Evolutionary conservation across 2,797 vertebrate species (phyloP), one percentile per base, ranked within the genome.

Genomic region (Halcyon badia): DNA sequence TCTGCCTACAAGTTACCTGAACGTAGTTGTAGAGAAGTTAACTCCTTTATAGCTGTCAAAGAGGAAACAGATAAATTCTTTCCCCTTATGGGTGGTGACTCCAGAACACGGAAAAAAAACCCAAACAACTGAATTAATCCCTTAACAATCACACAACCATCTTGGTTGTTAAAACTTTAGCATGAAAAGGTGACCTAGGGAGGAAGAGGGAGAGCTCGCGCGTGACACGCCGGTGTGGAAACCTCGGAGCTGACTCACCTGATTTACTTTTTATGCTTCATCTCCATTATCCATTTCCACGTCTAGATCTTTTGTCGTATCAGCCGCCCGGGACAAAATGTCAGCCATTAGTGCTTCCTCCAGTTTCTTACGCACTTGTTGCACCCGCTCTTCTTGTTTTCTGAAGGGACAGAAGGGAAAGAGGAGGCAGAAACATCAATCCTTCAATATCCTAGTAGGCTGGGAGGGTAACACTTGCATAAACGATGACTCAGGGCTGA

Each of bases 271-370:
- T 93, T 94, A 98, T 35, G 97, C 97, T 88, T 98, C 97, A 79
- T 98, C 98, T 94, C 98, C 97, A 48, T 96, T 96, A 96, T 98
- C 98, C 98, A 98, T 95, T 44, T 98, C 98, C 33, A 97, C 90
- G 10, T 97, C 97, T 54, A 96, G 60, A 35, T 95, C 86, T 76
- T 96, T 97, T 39, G 97, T 97, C 8, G 96, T 96, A 54, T 99
- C 99, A 4, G 98, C 97, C 8, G 98, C 97, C 56, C 98, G 98
- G 3, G 99, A 99, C 96, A 99, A 83, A 44, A 98, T 96, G n/a
- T 99, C 99, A 1, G 98, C 99, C 98, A 98, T 98, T 35, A 99
- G 96, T 0, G 99, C 99, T 56, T 99, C 98, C 97, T 99, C 99
- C 94, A 99, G 95, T 51, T 98, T 99, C 81, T 98, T 98, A 5